Evolutionary conservation across 2,113 vertebrate genomes (phyloP).

Genomic region (Tragelaphus buxtoni): DNA sequence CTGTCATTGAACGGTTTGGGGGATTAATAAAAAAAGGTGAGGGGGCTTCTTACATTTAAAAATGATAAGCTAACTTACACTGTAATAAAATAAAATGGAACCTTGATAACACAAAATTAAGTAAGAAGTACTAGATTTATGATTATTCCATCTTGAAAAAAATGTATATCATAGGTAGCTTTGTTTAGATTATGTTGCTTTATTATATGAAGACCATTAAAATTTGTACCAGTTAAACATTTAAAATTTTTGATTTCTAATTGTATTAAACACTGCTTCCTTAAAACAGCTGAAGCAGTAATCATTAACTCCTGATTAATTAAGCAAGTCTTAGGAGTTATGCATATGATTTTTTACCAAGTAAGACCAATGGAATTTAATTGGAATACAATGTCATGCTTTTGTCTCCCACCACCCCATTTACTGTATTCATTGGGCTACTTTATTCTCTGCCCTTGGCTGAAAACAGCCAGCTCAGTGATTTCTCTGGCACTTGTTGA

Average conservation of each 20-base stretch:
- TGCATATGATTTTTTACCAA: neutral
- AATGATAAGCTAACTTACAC: neutral
- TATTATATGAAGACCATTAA: neutral
- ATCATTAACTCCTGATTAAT: neutral
- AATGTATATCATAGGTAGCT: neutral
- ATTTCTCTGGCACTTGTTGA: neutral
- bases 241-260: neutral
- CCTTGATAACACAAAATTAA: neutral
- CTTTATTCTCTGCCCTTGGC: neutral
- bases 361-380: neutral
- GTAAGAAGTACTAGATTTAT: neutral
- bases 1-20: neutral
- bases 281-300: neutral
- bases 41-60: neutral
- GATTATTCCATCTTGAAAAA: neutral
- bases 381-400: neutral
- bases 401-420: neutral
- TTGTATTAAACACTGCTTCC: constrained; percentile 3
- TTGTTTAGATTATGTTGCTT: neutral
- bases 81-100: neutral
- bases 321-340: constrained; percentile 1
- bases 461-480: neutral
- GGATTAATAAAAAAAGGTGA: neutral
- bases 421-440: neutral
- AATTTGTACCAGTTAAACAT: neutral